These are phyloP conservation scores for Beaufortia kweichowensis DNA, from an alignment of 2,113 vertebrate species.

Conservation along the genomic window DNA sequence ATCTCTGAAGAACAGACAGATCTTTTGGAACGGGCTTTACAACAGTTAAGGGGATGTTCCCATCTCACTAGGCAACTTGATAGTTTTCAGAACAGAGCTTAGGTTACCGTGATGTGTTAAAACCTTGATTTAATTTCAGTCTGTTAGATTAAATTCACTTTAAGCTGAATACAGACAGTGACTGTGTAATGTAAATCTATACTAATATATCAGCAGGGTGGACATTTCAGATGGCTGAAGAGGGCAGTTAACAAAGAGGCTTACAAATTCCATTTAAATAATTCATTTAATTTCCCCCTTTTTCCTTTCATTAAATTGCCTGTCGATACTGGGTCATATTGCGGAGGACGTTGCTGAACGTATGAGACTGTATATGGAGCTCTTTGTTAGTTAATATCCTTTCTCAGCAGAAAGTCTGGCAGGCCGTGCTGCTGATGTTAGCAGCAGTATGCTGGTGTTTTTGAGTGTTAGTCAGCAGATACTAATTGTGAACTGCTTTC, in stretches of 20 bases:
- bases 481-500: slow-evolving; percentile 9
- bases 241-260: slow-evolving; percentile 15
- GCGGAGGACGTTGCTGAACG: slow-evolving; percentile 22
- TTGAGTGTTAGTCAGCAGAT: slow-evolving; percentile 17
- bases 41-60: no score
- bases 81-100: no score
- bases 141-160: background rate
- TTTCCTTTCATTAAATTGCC: slow-evolving; percentile 14
- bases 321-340: slow-evolving; percentile 1
- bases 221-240: slow-evolving; percentile 7
- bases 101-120: background rate
- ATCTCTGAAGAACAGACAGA: no score
- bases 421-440: slow-evolving; percentile 22
- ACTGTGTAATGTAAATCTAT: slow-evolving; percentile 24
- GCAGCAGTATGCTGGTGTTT: slow-evolving; percentile 11
- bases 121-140: slow-evolving; percentile 4
- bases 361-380: slow-evolving; percentile 26
- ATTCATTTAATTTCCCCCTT: background rate
- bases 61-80: no score
- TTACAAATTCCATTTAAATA: slow-evolving; percentile 33
- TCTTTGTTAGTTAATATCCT: slow-evolving; percentile 31
- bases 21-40: no score
- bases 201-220: slow-evolving; percentile 19
- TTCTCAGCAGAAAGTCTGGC: slow-evolving; percentile 34
- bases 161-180: background rate